Evolutionary conservation across 2,113 vertebrate species (phyloP).

Genomic region (Pygoscelis antarcticus): DNA sequence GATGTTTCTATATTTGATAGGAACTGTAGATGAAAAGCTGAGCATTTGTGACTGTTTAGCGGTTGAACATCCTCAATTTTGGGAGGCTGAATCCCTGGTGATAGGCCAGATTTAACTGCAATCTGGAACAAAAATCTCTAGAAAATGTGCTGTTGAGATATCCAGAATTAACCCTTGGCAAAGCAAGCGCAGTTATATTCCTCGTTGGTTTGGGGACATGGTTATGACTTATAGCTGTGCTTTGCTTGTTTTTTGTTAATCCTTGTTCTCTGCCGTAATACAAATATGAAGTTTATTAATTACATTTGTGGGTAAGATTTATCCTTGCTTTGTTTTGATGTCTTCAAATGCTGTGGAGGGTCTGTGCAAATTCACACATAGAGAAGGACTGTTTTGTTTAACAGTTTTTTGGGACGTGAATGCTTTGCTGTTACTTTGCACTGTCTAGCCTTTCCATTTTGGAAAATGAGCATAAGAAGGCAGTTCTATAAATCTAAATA

Average conservation of each 20-base stretch:
- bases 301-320: background rate
- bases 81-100: constrained; percentile 29
- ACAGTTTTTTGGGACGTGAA: background rate
- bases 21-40: constrained; percentile 42
- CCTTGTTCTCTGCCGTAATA: background rate
- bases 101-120: constrained; percentile 50
- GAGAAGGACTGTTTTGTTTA: background rate
- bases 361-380: background rate
- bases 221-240: background rate
- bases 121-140: constrained; percentile 39
- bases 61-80: constrained; percentile 42
- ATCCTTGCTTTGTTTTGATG: background rate
- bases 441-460: background rate
- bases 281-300: background rate
- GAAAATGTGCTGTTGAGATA: constrained; percentile 11
- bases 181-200: background rate
- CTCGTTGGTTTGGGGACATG: background rate
- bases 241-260: background rate
- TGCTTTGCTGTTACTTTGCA: background rate
- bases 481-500: background rate
- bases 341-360: background rate
- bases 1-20: constrained; percentile 65
- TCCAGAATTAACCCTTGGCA: constrained; percentile 42
- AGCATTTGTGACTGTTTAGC: constrained; percentile 58
- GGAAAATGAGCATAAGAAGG: background rate